phyloP scores from a whole-genome alignment of 2,888 invertebrate species.

The Chymomyza caudatula region DNA sequence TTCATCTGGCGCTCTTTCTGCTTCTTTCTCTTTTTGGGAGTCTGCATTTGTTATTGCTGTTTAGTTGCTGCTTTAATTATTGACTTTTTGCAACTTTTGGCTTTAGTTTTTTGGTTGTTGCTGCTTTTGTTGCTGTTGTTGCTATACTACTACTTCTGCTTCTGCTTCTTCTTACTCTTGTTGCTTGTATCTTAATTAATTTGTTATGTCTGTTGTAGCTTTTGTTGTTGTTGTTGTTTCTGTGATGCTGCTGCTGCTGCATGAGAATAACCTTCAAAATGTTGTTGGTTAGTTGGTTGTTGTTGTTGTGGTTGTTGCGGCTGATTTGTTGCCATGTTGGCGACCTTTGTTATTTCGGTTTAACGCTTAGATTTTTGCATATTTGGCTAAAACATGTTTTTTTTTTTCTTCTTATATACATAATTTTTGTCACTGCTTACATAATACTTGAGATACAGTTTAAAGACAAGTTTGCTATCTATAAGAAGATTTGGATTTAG shows the following conservation, averaged over 20 bases:
- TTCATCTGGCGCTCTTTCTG: not conserved
- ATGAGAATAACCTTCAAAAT: constrained; percentile 66
- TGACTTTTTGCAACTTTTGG: constrained; percentile 48
- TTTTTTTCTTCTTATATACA: constrained; percentile 38
- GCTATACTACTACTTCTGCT: not conserved
- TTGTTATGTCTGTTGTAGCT: constrained; percentile 10
- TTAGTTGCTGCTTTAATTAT: constrained; percentile 52
- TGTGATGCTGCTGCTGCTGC: constrained; percentile 32
- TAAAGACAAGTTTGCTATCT: not conserved
- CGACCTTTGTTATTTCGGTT: constrained; percentile 64
- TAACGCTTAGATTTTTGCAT: constrained; percentile 60
- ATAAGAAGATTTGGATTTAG: constrained; percentile 6
- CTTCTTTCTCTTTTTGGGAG: not conserved
- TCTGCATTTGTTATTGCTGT: constrained; percentile 17
- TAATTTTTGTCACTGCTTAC: constrained; percentile 51
- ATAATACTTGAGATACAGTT: constrained; percentile 33
- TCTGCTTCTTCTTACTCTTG: constrained; percentile 8
- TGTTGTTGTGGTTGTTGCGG: constrained; percentile 11
- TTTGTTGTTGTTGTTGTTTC: not conserved
- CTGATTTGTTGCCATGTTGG: constrained; percentile 33
- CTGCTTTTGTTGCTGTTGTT: too few species aligned
- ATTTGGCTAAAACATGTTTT: constrained; percentile 32
- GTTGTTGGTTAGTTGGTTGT: constrained; percentile 31
- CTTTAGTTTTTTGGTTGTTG: constrained; percentile 12
- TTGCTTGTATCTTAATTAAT: constrained; percentile 41